These are phyloP conservation scores for Lutraria rhynchaena DNA, from an alignment of 1,140 invertebrate species.

Conservation along the genomic window DNA sequence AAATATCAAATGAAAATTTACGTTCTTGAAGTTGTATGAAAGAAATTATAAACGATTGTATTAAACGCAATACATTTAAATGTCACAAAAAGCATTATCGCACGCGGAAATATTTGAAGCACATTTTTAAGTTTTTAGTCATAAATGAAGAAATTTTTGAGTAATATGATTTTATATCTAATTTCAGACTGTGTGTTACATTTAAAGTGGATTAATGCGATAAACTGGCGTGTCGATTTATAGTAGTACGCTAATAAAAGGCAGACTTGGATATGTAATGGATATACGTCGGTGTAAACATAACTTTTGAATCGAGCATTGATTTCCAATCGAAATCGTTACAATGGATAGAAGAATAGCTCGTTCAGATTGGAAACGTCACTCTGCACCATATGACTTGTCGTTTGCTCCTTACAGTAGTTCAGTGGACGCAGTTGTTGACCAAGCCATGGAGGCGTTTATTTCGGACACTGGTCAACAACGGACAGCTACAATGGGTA, in stretches of 20 bases:
- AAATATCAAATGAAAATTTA: neutral
- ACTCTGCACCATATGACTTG: slow-evolving; percentile 50
- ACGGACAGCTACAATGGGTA: slow-evolving; percentile 25
- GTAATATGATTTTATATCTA: no score
- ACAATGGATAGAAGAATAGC: slow-evolving; percentile 56
- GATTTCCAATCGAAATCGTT: slow-evolving; percentile 42
- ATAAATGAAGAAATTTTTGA: no score
- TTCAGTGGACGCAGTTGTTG: slow-evolving; percentile 38
- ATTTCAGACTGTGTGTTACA: no score
- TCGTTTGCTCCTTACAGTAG: slow-evolving; percentile 18
- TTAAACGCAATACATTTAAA: neutral
- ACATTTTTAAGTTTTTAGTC: neutral
- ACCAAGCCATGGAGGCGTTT: slow-evolving; percentile 53
- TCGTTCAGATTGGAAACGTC: slow-evolving; percentile 56
- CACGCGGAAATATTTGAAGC: no score
- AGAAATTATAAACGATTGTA: neutral
- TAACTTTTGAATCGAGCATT: slow-evolving; percentile 31
- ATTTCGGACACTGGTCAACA: slow-evolving; percentile 10
- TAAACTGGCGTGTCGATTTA: no score
- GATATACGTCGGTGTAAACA: slow-evolving; percentile 44
- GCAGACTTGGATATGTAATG: slow-evolving; percentile 21
- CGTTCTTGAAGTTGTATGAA: neutral
- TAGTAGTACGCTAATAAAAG: neutral
- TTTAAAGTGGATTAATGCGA: no score
- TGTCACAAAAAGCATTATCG: no score